Evolutionary conservation across 1,140 invertebrate genomes (phyloP), one percentile per base, ranked within the genome.

Genomic region (Eufriesea mexicana): DNA sequence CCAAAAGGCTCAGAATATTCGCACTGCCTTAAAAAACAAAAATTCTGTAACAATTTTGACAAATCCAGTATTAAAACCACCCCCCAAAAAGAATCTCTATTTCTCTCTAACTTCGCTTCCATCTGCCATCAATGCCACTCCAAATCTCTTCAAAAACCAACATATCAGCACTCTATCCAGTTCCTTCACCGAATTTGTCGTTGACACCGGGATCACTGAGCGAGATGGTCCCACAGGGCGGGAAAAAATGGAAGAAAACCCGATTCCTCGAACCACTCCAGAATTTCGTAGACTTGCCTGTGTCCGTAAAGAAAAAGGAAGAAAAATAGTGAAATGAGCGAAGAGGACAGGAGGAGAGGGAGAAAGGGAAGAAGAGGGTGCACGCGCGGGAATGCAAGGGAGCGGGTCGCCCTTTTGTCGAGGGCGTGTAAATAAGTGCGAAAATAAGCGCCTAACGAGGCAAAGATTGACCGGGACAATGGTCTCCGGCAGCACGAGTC

Each of bases 371-470:
- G 45, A 25, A 35, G 62, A 45, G 42, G 73, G 10, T 57, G 23
- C 74, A 62, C 70, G 86, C 78, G 83, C 73, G 49, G 18, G 66
- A 2, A 55, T 42, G 47, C 42, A 25, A 42, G 49, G 49, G 8
- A 49, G 45, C 72, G 75, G 66, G 51, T 75, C 57, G 64, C 42
- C 67, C 68, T 73, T 68, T 86, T 81, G 81, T 86, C 79, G 83
- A 81, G 80, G 86, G 79, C 84, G 88, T 83, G 86, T 86, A 89
- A 90, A 91, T 90, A 92, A 93, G 92, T 92, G 92, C 91, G 92
- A 94, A 94, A 94, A 94, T 94, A 93, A 93, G 91, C 91, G 91
- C 88, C 93, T 94, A 94, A 94, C 93, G 93, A 94, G 93, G 92
- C 92, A 92, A 94, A 94, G 92, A 94, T 94, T 94, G 93, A 94